A percentile compares a stretch with the other conserved stretches of the same genome.
phyloP scores from a whole-genome alignment of 2,113 vertebrate genomes.

The Oreochromis aureus region DNA sequence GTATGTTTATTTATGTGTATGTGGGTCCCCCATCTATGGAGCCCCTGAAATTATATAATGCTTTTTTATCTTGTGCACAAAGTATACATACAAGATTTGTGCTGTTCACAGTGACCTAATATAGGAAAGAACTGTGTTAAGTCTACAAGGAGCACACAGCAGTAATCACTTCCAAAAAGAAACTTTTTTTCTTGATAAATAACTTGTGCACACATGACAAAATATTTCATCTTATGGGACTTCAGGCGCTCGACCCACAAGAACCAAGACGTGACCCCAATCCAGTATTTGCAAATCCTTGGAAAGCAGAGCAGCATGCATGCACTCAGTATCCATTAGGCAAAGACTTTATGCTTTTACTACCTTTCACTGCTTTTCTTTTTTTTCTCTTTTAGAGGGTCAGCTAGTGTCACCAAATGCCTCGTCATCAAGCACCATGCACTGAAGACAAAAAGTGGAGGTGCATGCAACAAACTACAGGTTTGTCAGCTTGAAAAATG shows the following conservation, averaged over 20 bases:
- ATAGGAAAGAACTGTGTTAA: background rate
- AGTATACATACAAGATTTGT: background rate
- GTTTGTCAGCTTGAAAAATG: constrained; percentile 1
- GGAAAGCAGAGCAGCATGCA: background rate
- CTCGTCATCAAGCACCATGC: constrained; percentile 70
- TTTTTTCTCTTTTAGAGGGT: constrained; percentile 22
- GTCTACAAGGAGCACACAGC: background rate
- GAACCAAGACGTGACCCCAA: background rate
- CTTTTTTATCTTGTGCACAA: background rate
- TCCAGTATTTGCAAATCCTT: background rate
- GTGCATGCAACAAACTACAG: constrained; percentile 64
- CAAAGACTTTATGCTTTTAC: background rate
- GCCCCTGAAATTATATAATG: background rate
- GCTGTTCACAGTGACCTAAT: background rate
- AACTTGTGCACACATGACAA: background rate
- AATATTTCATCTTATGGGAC: background rate
- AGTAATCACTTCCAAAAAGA: background rate
- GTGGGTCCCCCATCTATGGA: background rate
- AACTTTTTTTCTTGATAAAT: background rate
- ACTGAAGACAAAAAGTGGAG: constrained; percentile 40
- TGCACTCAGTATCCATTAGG: background rate
- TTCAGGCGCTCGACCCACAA: rapidly evolving
- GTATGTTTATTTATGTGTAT: background rate
- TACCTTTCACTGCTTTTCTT: background rate
- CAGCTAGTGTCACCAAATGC: constrained; percentile 63